A percentile compares a stretch with the other conserved stretches of the same genome.
Evolutionary conservation across 2,113 vertebrate genomes (phyloP).

Genomic region (Sturnira hondurensis): DNA sequence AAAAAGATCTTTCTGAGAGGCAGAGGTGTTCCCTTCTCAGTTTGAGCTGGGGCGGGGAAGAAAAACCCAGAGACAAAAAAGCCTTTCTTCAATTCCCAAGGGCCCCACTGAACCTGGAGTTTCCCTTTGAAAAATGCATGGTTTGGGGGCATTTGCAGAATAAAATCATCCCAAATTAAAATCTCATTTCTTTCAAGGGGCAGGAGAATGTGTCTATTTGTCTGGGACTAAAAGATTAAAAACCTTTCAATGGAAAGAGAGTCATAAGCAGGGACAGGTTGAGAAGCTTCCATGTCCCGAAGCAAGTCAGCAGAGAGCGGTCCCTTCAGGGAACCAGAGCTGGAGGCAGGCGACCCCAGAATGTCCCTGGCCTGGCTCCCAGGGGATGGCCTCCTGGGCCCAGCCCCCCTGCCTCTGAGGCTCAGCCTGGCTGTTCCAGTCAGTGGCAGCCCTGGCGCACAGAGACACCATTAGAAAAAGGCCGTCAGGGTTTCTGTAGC

Average conservation of each 20-base stretch:
- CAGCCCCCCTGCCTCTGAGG: background rate
- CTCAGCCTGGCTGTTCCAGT: background rate
- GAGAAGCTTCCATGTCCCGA: background rate
- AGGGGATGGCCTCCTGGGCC: background rate
- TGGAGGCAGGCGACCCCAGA: background rate
- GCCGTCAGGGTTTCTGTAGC: background rate
- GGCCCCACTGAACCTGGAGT: background rate
- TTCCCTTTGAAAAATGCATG: conserved; percentile 40
- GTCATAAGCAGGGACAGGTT: background rate
- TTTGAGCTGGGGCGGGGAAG: background rate
- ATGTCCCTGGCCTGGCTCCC: background rate
- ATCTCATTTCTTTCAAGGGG: conserved; percentile 43
- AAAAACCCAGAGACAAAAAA: background rate
- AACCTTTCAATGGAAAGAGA: background rate
- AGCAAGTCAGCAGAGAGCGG: background rate
- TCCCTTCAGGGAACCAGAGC: background rate
- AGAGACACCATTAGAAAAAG: background rate
- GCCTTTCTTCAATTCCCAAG: background rate
- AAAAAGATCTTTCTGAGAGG: background rate
- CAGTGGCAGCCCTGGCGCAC: too few relatives aligned
- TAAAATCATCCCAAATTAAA: conserved; percentile 60
- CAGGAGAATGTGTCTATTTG: conserved; percentile 26
- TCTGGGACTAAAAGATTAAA: conserved; percentile 42
- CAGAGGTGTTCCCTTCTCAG: background rate
- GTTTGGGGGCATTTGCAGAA: conserved; percentile 50